These are phyloP conservation scores for Actinostola sp. DNA, from an alignment of 92 coral and sea anemone species.

Conservation along the genomic window DNA sequence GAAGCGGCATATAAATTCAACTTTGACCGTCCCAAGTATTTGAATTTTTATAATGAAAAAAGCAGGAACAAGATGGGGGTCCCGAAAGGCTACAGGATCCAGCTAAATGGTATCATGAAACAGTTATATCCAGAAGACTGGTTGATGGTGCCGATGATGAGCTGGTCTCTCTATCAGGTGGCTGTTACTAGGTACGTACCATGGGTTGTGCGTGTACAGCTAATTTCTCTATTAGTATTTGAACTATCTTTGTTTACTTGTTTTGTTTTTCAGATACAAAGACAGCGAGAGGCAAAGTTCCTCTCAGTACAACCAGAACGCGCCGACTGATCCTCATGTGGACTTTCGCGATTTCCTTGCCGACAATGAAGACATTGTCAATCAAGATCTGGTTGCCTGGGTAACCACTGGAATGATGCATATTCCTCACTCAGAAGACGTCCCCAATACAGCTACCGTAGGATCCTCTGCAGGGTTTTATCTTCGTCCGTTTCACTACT, in stretches of 20 bases:
- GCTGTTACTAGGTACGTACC: slow-evolving; percentile 55
- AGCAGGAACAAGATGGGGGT: slow-evolving; percentile 56
- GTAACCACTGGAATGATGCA: slow-evolving; percentile 85
- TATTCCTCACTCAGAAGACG: slow-evolving; percentile 87
- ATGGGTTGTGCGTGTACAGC: neutral
- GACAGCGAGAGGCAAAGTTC: slow-evolving; percentile 57
- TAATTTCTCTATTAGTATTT: neutral
- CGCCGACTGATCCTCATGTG: slow-evolving; percentile 63
- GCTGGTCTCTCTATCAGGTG: slow-evolving; percentile 77
- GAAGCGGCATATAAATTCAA: slow-evolving; percentile 66
- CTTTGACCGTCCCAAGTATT: slow-evolving; percentile 68
- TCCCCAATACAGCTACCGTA: slow-evolving; percentile 72
- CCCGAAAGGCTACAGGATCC: slow-evolving; percentile 73
- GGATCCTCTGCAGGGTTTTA: slow-evolving; percentile 76
- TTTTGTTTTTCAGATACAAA: slow-evolving; percentile 32
- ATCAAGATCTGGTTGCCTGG: slow-evolving; percentile 88
- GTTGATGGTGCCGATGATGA: slow-evolving; percentile 58
- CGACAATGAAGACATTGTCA: slow-evolving; percentile 50
- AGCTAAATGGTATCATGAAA: slow-evolving; percentile 54
- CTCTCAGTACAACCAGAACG: slow-evolving; percentile 79
- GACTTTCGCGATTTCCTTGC: slow-evolving; percentile 51
- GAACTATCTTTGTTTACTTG: neutral
- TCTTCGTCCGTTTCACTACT: slow-evolving; percentile 86
- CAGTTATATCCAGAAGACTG: slow-evolving; percentile 69
- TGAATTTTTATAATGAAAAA: slow-evolving; percentile 60